Conservation (phyloP, 2,888 invertebrate genomes). For the Beris chalybata region DNA sequence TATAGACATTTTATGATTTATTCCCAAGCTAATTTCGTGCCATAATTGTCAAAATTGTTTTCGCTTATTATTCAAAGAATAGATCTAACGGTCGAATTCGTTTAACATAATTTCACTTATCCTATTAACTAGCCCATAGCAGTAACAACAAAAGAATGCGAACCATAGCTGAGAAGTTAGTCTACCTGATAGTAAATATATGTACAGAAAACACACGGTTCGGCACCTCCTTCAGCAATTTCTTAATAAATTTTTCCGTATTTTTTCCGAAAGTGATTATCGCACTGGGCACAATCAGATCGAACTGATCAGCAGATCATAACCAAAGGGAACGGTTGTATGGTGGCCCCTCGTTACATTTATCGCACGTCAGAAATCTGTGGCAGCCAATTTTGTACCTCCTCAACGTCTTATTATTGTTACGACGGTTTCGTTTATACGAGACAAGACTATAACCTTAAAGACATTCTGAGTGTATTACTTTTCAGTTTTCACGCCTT, state of each 20-base stretch:
- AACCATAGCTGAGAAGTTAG: constrained; percentile 7
- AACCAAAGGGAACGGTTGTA: constrained; percentile 2
- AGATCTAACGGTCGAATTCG: too few relatives aligned
- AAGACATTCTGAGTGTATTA: constrained; percentile 23
- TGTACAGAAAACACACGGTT: neutral
- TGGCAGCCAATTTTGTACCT: constrained; percentile 29
- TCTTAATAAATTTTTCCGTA: constrained; percentile 21
- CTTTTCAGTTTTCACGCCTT: constrained; percentile 33
- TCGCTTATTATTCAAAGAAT: too few relatives aligned
- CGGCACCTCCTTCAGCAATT: constrained; percentile 19
- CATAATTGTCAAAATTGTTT: too few relatives aligned
- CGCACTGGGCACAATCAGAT: constrained; percentile 20
- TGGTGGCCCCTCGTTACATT: constrained; percentile 28
- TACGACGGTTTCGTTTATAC: constrained; percentile 8
- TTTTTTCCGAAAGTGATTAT: constrained; percentile 26
- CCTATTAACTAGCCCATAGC: neutral
- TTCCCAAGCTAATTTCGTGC: too few relatives aligned
- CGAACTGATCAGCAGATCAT: constrained; percentile 26
- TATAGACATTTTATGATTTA: too few relatives aligned
- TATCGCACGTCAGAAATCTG: constrained; percentile 30
- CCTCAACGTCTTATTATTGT: constrained; percentile 29
- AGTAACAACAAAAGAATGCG: constrained; percentile 1
- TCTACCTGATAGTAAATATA: constrained; percentile 17
- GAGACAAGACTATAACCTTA: neutral
- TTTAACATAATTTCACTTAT: constrained; percentile 18